Evolutionary conservation across 2,797 vertebrate species (phyloP).

Genomic region (Sebastes miniatus): DNA sequence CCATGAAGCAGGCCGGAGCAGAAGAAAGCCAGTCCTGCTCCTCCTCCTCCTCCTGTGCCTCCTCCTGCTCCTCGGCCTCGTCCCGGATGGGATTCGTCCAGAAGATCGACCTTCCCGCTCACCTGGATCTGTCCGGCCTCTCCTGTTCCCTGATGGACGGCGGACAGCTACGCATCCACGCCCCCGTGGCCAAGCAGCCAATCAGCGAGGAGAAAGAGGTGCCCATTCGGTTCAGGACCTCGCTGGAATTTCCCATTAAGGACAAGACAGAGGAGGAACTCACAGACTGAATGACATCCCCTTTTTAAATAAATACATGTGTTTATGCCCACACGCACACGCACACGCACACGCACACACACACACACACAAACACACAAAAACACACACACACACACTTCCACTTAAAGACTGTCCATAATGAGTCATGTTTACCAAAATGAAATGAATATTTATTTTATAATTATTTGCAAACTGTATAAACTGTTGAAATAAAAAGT

Average conservation of each 20-base stretch:
- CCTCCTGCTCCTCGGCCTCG: conserved; percentile 39
- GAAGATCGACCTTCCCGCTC: conserved; percentile 71
- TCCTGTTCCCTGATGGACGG: conserved; percentile 78
- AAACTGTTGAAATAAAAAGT: conserved; percentile 27
- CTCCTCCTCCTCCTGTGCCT: conserved; percentile 46
- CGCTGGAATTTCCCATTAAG: conserved; percentile 77
- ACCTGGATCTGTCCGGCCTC: conserved; percentile 72
- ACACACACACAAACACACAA: not conserved
- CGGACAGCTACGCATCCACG: conserved; percentile 75
- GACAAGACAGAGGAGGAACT: conserved; percentile 35
- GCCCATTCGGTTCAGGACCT: conserved; percentile 72
- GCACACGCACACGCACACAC: not conserved
- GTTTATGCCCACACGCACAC: not conserved
- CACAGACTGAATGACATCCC: conserved; percentile 34
- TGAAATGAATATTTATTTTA: conserved; percentile 46
- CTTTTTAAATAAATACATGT: not conserved
- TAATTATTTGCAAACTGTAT: conserved; percentile 43
- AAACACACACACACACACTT: conserved; percentile 1
- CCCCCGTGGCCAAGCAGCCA: conserved; percentile 52
- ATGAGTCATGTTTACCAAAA: conserved; percentile 34
- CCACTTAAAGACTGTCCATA: conserved; percentile 26
- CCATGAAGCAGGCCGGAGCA: conserved; percentile 59
- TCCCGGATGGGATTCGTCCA: conserved; percentile 65
- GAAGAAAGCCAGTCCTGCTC: conserved; percentile 62
- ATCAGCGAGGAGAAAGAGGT: conserved; percentile 38